phyloP scores from a whole-genome alignment of 1,140 invertebrate species.

The Procambarus virginalis region DNA sequence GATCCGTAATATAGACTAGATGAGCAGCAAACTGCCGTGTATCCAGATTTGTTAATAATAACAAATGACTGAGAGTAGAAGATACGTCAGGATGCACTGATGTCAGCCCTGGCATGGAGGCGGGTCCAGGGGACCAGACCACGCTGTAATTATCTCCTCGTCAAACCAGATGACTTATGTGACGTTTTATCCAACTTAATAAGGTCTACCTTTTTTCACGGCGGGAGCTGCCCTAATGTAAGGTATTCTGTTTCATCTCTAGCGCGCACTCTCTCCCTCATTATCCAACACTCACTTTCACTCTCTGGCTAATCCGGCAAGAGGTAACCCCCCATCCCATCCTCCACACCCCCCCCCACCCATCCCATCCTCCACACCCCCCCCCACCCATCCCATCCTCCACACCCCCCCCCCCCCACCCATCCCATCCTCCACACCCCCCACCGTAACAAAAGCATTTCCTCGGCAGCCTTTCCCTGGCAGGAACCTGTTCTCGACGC shows the following conservation, averaged over 20 bases:
- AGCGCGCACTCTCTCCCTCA: neutral
- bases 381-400: neutral
- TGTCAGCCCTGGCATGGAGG: too few species aligned
- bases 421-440: neutral
- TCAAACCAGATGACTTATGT: neutral
- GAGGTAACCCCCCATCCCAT: neutral
- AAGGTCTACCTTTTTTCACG: neutral
- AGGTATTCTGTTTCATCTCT: neutral
- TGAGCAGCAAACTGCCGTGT: too few species aligned
- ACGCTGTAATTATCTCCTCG: neutral
- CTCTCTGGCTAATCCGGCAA: neutral
- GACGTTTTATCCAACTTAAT: too few species aligned
- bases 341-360: too few species aligned
- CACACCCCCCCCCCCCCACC: neutral
- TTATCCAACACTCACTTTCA: neutral
- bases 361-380: too few species aligned
- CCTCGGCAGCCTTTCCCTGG: neutral
- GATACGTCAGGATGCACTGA: too few species aligned
- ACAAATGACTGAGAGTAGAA: too few species aligned
- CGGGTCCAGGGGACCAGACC: neutral
- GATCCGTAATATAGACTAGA: too few species aligned
- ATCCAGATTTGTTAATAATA: too few species aligned
- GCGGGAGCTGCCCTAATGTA: neutral
- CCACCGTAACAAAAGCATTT: neutral
- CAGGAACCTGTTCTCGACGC: neutral